Evolutionary conservation across 1,140 invertebrate genomes (phyloP), one percentile per base, ranked within the genome.

Genomic region (Scaptodrosophila lebanonensis): DNA sequence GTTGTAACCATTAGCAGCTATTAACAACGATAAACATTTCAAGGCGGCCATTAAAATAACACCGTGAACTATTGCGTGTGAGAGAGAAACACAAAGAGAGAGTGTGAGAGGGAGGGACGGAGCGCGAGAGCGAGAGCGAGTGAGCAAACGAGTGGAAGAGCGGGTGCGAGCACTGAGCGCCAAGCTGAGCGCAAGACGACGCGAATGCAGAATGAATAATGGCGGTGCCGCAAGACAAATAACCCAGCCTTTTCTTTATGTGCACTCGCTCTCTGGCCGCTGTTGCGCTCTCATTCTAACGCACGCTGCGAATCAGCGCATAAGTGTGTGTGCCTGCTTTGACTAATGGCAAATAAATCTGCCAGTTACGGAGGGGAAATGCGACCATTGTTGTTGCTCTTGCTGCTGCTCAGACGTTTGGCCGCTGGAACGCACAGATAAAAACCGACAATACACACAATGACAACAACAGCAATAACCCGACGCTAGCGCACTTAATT

Each of bases 21-120:
- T n/a, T n/a, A n/a, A n/a, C 64, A 84, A 85, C 84, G 61, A 86
- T 86, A 86, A 86, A 86, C 84, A 86, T 84, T 86, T 86, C 84
- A 86, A 79, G 84, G 82, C 84, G 84, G 84, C 84, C 84, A 86
- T 86, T 86, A 86, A 86, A 86, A 86, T 85, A 75, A 83, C 51
- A 29, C 12, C 3, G 22, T 8, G 8, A 25, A 25, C 22, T 3
- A 8, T 8, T 4, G 65, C 54, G 68, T 66, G 48, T 65, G 57
- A 59, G 73, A 57, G 71, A 51, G 54, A 49, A 50, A 16, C 48
- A 27, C 22, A 7, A 20, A 15, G 22, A 13, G 20, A 29, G 29
- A 25, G 11, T 15, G 36, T 15, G 25, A 11, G 30, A 40, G 42
- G 8, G 61, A 47, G 54, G 12, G 56, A 44, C 36, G 17, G 45